Evolutionary conservation across 2,113 vertebrate genomes (phyloP).

Genomic region (Phainopepla nitens): DNA sequence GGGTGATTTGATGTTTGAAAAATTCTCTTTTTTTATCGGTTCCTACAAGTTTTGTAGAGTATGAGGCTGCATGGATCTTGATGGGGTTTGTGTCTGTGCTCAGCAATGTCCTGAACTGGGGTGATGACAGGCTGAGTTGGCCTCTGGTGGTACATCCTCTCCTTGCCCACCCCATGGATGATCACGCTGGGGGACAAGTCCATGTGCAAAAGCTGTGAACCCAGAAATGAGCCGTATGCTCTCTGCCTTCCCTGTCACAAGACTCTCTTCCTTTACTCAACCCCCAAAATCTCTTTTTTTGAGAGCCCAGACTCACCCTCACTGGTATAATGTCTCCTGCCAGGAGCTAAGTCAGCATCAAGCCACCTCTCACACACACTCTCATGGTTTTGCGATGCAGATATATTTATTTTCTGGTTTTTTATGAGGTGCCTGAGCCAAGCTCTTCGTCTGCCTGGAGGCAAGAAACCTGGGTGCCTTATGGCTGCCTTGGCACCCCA

Average conservation of each 20-base stretch:
- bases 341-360: neutral
- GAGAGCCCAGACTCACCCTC: neutral
- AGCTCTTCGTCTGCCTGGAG: neutral
- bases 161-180: neutral
- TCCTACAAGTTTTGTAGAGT: neutral
- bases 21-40: fast-evolving
- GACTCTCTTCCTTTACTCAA: neutral
- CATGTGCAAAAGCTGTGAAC: fast-evolving
- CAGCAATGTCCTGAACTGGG: neutral
- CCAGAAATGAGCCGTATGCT: neutral
- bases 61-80: fast-evolving
- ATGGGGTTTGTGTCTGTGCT: neutral
- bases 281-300: neutral
- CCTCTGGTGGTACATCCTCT: fast-evolving
- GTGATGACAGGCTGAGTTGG: neutral
- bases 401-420: neutral
- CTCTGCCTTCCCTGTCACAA: neutral
- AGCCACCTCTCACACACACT: neutral
- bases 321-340: neutral
- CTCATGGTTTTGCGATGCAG: neutral
- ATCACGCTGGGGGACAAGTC: neutral
- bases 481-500: neutral
- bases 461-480: neutral
- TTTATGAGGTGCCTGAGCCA: neutral
- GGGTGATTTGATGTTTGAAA: neutral